Base-by-base conservation (phyloP, 1,140 invertebrate species). In the Bathynomus jamesi region DNA sequence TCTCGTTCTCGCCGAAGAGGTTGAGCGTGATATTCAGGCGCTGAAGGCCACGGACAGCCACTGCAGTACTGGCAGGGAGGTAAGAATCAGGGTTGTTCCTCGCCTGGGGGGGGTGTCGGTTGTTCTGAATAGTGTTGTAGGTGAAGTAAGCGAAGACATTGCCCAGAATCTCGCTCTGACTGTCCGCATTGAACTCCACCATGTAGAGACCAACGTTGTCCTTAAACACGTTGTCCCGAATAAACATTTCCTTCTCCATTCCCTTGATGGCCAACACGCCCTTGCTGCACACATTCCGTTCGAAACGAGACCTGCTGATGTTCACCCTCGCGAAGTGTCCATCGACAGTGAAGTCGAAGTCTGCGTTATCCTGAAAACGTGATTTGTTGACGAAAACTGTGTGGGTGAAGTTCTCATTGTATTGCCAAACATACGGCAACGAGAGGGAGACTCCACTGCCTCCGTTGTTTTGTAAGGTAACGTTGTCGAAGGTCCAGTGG, bases 181-280 rank as follows among this genome's bases (percentile, higher is more conserved):
- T 96, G 78, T 94, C 88, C 29, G 92, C 89, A 71, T 88, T 87
- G 79, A 98, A 93, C 80, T 96, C 90, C 0, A 98, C 85, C 84
- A 97, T 90, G 79, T 88, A 93, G n/a, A 86, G 85, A 0, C 91
- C 93, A 63, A 84, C 87, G 80, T 99, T 99, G 25, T 86, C 84
- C 75, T 89, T 86, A 46, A 99, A 91, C 66, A 78, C 75, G 79
- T 91, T 90, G 80, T 84, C 90, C 87, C 78, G 87, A 81, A 87
- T 89, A 28, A 88, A 84, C 82, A 98, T 86, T 78, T 91, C 89
- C 82, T 99, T 99, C 82, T 99, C 98, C 95, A 98, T 99, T 17
- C 98, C 97, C 68, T 87, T 85, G 4, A 99, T 84, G 0, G 89
- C 87, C 2, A 99, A 85, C 17, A 99, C 82, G 0, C 96, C 93